Conservation (phyloP, 2,797 vertebrate genomes). For the Chelidonichthys spinosus region DNA sequence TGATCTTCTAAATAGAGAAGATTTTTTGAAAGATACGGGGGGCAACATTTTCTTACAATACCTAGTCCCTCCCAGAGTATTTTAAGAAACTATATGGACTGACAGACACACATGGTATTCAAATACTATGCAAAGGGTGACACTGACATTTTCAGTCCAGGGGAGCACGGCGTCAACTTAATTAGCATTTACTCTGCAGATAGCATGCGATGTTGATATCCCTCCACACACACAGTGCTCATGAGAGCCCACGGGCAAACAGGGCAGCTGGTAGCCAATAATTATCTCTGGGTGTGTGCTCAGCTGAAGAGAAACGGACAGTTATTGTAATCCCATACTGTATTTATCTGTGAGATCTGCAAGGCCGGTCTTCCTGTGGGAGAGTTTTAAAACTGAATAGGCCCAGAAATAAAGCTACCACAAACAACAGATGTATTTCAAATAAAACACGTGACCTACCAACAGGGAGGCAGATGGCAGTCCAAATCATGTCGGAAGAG, state of each 20-base stretch:
- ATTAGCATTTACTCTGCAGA: conserved; percentile 7
- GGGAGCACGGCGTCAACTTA: conserved; percentile 25
- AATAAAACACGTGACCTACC: conserved; percentile 31
- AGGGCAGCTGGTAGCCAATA: conserved; percentile 41
- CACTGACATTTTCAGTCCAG: conserved; percentile 37
- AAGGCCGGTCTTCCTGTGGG: conserved; percentile 13
- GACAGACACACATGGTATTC: conserved; percentile 33
- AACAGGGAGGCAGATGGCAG: conserved; percentile 25
- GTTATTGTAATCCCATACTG: conserved; percentile 45
- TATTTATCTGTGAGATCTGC: conserved; percentile 46
- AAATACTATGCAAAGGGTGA: conserved; percentile 24
- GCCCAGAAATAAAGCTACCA: conserved; percentile 10
- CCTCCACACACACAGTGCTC: conserved; percentile 8
- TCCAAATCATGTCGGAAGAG: conserved; percentile 1
- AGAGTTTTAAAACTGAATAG: conserved; percentile 34
- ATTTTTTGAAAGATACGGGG: conserved; percentile 44
- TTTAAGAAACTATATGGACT: conserved; percentile 32
- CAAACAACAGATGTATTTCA: conserved; percentile 28
- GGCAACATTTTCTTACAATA: conserved; percentile 27
- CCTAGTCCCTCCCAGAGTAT: conserved; percentile 11
- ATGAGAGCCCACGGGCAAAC: conserved; percentile 5
- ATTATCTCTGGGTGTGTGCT: conserved; percentile 69
- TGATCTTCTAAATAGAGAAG: conserved; percentile 44
- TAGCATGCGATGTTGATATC: conserved; percentile 13
- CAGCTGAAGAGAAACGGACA: conserved; percentile 34